phyloP scores from a whole-genome alignment of 1,140 invertebrate genomes.

The Cydia amplana region DNA sequence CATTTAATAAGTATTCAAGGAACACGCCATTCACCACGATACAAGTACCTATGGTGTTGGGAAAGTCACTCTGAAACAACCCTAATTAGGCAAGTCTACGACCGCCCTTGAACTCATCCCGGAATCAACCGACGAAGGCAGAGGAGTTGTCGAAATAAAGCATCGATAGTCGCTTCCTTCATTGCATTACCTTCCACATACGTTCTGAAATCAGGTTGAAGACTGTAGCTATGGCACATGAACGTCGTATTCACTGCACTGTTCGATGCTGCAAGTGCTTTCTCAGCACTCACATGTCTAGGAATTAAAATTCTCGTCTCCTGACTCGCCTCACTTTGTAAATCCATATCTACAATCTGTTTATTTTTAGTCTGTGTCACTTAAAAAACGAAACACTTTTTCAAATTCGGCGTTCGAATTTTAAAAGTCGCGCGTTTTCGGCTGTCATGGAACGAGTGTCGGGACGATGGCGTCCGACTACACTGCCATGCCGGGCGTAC shows the following conservation, averaged over 20 bases:
- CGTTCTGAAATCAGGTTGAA: constrained; percentile 61
- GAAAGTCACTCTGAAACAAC: constrained; percentile 13
- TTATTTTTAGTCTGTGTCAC: constrained; percentile 19
- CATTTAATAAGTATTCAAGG: no score
- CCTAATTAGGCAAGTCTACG: neutral
- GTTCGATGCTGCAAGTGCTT: constrained; percentile 47
- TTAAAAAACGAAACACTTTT: constrained; percentile 34
- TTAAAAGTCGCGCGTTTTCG: constrained; percentile 42
- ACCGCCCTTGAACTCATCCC: constrained; percentile 35
- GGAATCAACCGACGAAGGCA: constrained; percentile 5
- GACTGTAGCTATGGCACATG: constrained; percentile 62
- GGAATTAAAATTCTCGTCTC: constrained; percentile 50
- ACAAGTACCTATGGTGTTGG: neutral
- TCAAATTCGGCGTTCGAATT: constrained; percentile 22
- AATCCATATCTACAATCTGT: constrained; percentile 54
- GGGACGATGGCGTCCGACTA: constrained; percentile 38
- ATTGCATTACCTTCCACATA: constrained; percentile 61
- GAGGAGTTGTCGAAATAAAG: constrained; percentile 27
- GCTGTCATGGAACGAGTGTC: constrained; percentile 33
- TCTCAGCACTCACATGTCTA: constrained; percentile 61
- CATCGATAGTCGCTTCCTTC: constrained; percentile 20
- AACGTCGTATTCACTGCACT: constrained; percentile 64
- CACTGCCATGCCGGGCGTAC: constrained; percentile 37
- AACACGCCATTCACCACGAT: no score
- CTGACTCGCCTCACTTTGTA: constrained; percentile 55